These are phyloP conservation scores for Bothrops jararaca DNA, from an alignment of 2,113 vertebrate genomes.

Conservation along the genomic window DNA sequence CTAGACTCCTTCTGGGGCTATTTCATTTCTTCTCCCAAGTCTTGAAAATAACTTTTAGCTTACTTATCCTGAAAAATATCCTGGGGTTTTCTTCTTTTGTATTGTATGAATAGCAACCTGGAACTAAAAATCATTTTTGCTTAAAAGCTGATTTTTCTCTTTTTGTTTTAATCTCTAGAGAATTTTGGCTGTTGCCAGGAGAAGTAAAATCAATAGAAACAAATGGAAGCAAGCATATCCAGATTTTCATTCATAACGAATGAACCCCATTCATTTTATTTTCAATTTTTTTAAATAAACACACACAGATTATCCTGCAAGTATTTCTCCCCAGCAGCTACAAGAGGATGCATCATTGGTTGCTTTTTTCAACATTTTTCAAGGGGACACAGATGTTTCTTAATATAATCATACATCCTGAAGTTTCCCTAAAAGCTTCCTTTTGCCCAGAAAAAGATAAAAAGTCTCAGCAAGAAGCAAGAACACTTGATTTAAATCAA, in stretches of 20 bases:
- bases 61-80: not conserved
- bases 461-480: constrained; percentile 15
- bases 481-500: not conserved
- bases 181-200: not conserved
- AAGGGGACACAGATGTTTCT: constrained; percentile 11
- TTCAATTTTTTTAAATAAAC: not conserved
- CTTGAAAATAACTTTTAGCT: not conserved
- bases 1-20: not conserved
- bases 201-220: not conserved
- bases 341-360: not conserved
- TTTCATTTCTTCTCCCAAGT: not conserved
- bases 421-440: not conserved
- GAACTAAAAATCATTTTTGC: not conserved
- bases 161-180: not conserved
- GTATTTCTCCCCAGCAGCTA: not conserved
- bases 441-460: constrained; percentile 8
- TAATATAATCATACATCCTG: constrained; percentile 21
- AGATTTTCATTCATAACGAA: not conserved
- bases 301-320: not conserved
- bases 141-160: not conserved
- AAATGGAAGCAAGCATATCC: not conserved
- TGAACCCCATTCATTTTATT: not conserved
- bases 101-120: not conserved
- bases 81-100: not conserved
- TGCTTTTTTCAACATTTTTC: not conserved